Evolutionary conservation across 2,113 vertebrate species (phyloP).

Genomic region (Raja brachyura): DNA sequence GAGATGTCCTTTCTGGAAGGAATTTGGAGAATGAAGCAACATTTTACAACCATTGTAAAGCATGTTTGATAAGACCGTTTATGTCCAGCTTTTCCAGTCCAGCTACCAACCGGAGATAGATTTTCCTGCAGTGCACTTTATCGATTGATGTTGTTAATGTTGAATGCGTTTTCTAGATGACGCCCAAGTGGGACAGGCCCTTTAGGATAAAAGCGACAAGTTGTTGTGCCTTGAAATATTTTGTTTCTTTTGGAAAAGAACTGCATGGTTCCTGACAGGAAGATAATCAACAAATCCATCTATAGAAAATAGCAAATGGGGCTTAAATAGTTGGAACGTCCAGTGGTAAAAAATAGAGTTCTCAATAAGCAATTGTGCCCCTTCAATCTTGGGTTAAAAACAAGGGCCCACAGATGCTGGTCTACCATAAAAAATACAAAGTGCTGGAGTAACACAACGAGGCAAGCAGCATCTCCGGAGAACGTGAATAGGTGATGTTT

Average conservation of each 20-base stretch:
- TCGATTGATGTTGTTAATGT: constrained; percentile 1
- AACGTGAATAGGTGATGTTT: too few relatives aligned
- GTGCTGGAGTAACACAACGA: too few relatives aligned
- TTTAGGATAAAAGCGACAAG: neutral
- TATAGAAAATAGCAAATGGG: neutral
- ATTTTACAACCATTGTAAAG: neutral
- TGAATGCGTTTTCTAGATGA: constrained; percentile 5
- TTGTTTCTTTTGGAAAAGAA: neutral
- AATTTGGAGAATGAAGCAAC: neutral
- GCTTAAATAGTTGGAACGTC: neutral
- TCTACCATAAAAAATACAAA: too few relatives aligned
- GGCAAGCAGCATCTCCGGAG: too few relatives aligned
- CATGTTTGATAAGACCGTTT: neutral
- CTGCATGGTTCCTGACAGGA: neutral
- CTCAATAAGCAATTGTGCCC: neutral
- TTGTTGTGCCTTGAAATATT: constrained; percentile 7
- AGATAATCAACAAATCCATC: neutral
- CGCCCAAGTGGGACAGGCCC: too few relatives aligned
- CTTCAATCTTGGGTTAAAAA: too few relatives aligned
- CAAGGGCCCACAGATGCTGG: too few relatives aligned
- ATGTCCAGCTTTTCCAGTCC: neutral
- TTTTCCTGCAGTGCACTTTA: constrained; percentile 18
- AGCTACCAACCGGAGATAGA: neutral
- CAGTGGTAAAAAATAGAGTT: neutral
- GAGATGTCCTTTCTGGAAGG: neutral